Conservation (phyloP, 2,797 vertebrate genomes). For the Enteromius anoplus region DNA sequence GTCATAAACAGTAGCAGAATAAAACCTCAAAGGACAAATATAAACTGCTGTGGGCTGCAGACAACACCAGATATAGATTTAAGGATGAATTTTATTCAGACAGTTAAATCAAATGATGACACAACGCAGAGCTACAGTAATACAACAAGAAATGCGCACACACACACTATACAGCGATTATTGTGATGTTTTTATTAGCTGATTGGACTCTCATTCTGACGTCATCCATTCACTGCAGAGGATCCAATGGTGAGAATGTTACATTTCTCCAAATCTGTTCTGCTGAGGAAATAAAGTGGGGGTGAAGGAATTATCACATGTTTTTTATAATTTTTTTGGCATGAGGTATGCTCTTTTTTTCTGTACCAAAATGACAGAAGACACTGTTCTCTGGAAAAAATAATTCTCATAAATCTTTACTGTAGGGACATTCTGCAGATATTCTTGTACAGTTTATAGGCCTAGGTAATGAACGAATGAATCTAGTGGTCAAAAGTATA, state of each 20-base stretch:
- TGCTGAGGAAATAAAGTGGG: too few relatives aligned
- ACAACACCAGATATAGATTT: slow-evolving; percentile 19
- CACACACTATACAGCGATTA: not conserved
- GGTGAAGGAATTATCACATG: too few relatives aligned
- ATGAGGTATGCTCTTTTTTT: too few relatives aligned
- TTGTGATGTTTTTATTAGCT: too few relatives aligned
- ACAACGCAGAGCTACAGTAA: slow-evolving; percentile 23
- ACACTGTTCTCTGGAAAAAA: not conserved
- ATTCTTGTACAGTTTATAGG: not conserved
- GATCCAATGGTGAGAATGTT: too few relatives aligned
- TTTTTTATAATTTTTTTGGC: too few relatives aligned
- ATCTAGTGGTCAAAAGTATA: not conserved
- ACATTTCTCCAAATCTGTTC: too few relatives aligned
- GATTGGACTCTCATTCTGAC: too few relatives aligned
- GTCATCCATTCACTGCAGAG: too few relatives aligned
- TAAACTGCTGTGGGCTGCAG: slow-evolving; percentile 7
- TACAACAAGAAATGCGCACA: not conserved
- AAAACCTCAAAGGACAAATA: slow-evolving; percentile 15
- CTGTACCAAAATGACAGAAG: not conserved
- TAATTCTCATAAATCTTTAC: not conserved
- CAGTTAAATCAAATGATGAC: slow-evolving; percentile 5
- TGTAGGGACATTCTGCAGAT: not conserved
- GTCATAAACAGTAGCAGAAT: not conserved
- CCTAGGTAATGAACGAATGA: not conserved
- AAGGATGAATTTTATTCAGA: slow-evolving; percentile 28